Conservation (phyloP, 35 echinoderm and acorn worm species). For the Strongylocentrotus purpuratus region DNA sequence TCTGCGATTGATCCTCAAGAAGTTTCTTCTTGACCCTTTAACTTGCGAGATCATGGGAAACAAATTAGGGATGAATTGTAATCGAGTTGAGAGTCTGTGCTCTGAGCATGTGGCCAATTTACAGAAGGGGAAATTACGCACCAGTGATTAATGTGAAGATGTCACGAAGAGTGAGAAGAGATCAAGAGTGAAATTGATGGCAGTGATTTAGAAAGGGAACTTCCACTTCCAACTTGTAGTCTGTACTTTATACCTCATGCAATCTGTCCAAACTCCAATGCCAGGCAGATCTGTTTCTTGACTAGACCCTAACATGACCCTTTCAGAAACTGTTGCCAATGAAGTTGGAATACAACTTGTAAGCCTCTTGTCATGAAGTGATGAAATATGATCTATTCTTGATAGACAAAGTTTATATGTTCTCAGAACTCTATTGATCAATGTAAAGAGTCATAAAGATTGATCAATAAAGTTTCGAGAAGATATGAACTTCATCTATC, state of each 20-base stretch:
- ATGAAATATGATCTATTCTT: no score
- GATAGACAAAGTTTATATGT: no score
- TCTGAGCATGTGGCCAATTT: neutral
- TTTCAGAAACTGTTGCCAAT: no score
- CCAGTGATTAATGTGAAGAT: constrained; percentile 17
- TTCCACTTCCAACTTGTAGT: neutral
- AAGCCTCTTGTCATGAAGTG: no score
- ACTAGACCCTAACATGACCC: no score
- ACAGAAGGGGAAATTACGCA: constrained; percentile 16
- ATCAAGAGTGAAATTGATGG: neutral
- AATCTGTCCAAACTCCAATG: neutral
- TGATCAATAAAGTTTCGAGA: no score
- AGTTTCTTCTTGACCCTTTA: neutral
- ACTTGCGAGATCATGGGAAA: neutral
- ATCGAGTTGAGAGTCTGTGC: neutral
- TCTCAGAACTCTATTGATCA: no score
- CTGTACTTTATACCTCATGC: neutral
- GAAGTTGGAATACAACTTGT: no score
- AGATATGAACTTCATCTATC: no score
- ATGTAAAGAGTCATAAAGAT: no score
- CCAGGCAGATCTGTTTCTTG: neutral
- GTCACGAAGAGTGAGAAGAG: neutral
- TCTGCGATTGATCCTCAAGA: neutral
- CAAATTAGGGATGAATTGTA: neutral
- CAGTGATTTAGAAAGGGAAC: neutral